A percentile compares a stretch with the other conserved stretches of the same genome.
These are phyloP conservation scores for Machaerirhynchus nigripectus DNA, from an alignment of 2,113 vertebrate species.

Conservation along the genomic window DNA sequence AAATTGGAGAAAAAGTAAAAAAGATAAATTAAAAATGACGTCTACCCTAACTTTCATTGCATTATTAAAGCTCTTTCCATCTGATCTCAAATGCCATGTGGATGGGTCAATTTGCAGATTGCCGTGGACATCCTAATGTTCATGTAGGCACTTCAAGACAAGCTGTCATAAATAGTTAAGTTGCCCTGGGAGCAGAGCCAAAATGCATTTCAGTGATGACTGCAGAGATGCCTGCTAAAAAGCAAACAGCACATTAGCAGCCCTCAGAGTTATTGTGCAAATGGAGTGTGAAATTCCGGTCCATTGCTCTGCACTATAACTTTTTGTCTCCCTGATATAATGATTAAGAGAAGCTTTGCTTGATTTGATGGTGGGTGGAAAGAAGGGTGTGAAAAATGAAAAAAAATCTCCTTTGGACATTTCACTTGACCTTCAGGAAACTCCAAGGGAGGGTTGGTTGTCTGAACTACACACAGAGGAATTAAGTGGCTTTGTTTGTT, in stretches of 20 bases:
- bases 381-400: conserved; percentile 31
- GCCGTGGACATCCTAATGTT: conserved; percentile 57
- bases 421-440: conserved; percentile 69
- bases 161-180: conserved; percentile 73
- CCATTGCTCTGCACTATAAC: conserved; percentile 58
- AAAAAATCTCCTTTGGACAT: not conserved
- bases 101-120: conserved; percentile 70
- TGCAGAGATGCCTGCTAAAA: conserved; percentile 73
- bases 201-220: conserved; percentile 68
- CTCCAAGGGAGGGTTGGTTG: not conserved
- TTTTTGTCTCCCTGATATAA: conserved; percentile 71
- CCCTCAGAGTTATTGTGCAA: conserved; percentile 74
- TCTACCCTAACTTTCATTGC: conserved; percentile 43
- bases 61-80: conserved; percentile 50
- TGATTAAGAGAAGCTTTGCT: conserved; percentile 69
- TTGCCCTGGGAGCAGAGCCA: conserved; percentile 69
- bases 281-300: conserved; percentile 77
- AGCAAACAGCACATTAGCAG: conserved; percentile 72
- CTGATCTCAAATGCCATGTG: conserved; percentile 51
- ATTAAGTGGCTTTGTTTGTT: conserved; percentile 64
- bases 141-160: conserved; percentile 67
- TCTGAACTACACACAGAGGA: conserved; percentile 8
- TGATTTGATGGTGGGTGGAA: conserved; percentile 60
- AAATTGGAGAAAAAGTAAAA: not conserved
- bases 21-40: conserved; percentile 40